Percentiles rank a stretch among this genome's conserved stretches.
These are phyloP conservation scores for Actinopyga echinites DNA, from an alignment of 53 echinoderm and acorn worm species.

Conservation along the genomic window DNA sequence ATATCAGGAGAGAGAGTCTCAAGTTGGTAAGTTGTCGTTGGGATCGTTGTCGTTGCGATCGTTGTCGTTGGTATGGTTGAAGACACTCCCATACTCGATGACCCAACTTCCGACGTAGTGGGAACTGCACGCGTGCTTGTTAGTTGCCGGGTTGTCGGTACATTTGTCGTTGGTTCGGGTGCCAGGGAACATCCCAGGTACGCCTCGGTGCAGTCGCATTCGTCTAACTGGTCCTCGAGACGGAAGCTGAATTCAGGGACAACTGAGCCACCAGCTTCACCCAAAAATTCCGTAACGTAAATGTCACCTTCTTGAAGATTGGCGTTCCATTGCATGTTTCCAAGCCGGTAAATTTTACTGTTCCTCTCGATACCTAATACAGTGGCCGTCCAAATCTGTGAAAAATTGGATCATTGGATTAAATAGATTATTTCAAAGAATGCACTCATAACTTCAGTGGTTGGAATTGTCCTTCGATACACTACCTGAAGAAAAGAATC, in stretches of 20 bases:
- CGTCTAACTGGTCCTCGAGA: not conserved
- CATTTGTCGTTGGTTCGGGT: not conserved
- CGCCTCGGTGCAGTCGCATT: not conserved
- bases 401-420: not conserved
- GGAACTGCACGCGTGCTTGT: not conserved
- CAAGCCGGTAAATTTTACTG: slow-evolving; percentile 14
- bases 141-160: not conserved
- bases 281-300: slow-evolving; percentile 15
- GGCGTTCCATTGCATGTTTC: slow-evolving; percentile 37
- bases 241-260: not conserved
- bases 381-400: slow-evolving; percentile 46
- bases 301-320: slow-evolving; percentile 23
- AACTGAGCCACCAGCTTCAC: not conserved
- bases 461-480: too few relatives aligned
- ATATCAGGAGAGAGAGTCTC: not conserved
- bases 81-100: slow-evolving; percentile 21
- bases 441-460: not conserved
- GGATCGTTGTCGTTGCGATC: not conserved
- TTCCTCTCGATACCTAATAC: not conserved
- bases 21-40: not conserved
- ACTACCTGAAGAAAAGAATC: too few relatives aligned
- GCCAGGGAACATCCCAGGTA: not conserved
- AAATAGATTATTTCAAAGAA: not conserved
- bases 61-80: not conserved
- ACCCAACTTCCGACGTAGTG: not conserved